Percentiles rank a stretch among this genome's conserved stretches.
Evolutionary conservation across 2,888 invertebrate species (phyloP).

Genomic region (Nomada fabriciana): DNA sequence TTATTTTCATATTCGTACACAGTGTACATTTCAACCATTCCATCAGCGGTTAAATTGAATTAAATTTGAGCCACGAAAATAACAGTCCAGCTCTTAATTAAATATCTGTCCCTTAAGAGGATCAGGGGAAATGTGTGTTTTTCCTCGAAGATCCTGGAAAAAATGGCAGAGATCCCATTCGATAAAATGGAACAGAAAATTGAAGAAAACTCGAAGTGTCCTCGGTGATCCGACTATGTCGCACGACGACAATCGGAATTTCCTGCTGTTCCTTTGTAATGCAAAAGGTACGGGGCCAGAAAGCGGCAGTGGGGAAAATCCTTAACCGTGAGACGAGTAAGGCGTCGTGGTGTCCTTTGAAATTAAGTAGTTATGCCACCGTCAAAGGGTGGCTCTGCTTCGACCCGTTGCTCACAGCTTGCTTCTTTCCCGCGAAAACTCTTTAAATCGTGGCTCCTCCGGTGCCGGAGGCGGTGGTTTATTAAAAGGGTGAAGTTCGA

Average conservation of each 20-base stretch:
- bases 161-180: slow-evolving; percentile 13
- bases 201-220: slow-evolving; percentile 53
- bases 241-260: slow-evolving; percentile 76
- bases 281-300: slow-evolving; percentile 71
- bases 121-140: too few relatives aligned
- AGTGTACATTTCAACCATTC: too few relatives aligned
- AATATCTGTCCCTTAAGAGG: too few relatives aligned
- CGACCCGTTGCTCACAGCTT: slow-evolving; percentile 59
- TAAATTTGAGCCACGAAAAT: too few relatives aligned
- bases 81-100: too few relatives aligned
- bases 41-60: too few relatives aligned
- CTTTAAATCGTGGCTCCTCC: slow-evolving; percentile 74
- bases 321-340: slow-evolving; percentile 52
- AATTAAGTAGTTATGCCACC: slow-evolving; percentile 80
- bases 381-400: slow-evolving; percentile 69
- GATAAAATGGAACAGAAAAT: slow-evolving; percentile 57
- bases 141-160: neutral
- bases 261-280: slow-evolving; percentile 81
- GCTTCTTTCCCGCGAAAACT: slow-evolving; percentile 77
- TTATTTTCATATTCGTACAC: too few relatives aligned
- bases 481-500: slow-evolving; percentile 80
- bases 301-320: slow-evolving; percentile 50
- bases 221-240: slow-evolving; percentile 63
- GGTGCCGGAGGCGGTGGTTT: slow-evolving; percentile 71
- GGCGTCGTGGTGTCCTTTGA: slow-evolving; percentile 75